Conservation (phyloP, 1,140 invertebrate species). For the Lethocerus indicus region DNA sequence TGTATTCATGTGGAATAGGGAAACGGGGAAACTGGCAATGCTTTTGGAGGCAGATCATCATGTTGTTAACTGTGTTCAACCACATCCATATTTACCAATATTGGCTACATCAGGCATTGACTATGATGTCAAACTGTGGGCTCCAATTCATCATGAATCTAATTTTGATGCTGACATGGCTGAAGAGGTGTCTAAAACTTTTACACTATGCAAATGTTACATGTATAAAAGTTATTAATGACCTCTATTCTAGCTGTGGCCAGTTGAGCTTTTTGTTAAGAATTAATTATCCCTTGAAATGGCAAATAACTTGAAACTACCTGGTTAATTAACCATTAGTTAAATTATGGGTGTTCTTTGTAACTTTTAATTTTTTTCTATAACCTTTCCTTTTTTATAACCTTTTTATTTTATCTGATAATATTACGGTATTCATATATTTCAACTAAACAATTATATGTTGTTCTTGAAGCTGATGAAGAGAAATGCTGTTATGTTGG, state of each 20-base stretch:
- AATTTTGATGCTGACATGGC: constrained; percentile 48
- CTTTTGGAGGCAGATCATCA: constrained; percentile 67
- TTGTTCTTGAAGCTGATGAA: constrained; percentile 46
- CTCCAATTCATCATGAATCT: constrained; percentile 39
- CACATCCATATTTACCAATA: constrained; percentile 65
- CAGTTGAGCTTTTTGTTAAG: no score
- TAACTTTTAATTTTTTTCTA: not conserved
- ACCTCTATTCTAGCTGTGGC: no score
- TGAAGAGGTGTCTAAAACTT: no score
- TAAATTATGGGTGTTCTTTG: not conserved
- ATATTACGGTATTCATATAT: not conserved
- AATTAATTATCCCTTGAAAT: no score
- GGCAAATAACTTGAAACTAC: no score
- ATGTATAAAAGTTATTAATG: no score
- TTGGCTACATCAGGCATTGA: constrained; percentile 79
- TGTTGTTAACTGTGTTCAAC: constrained; percentile 75
- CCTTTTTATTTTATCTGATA: not conserved
- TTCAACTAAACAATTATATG: not conserved
- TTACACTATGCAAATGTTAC: no score
- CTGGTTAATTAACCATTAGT: no score
- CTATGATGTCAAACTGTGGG: constrained; percentile 78
- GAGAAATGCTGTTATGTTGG: constrained; percentile 71
- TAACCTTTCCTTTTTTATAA: not conserved
- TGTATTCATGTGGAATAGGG: constrained; percentile 49
- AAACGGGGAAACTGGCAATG: constrained; percentile 51